Evolutionary conservation across 2,113 vertebrate genomes (phyloP), one percentile per base, ranked within the genome.

Genomic region (Ploceus nigricollis): DNA sequence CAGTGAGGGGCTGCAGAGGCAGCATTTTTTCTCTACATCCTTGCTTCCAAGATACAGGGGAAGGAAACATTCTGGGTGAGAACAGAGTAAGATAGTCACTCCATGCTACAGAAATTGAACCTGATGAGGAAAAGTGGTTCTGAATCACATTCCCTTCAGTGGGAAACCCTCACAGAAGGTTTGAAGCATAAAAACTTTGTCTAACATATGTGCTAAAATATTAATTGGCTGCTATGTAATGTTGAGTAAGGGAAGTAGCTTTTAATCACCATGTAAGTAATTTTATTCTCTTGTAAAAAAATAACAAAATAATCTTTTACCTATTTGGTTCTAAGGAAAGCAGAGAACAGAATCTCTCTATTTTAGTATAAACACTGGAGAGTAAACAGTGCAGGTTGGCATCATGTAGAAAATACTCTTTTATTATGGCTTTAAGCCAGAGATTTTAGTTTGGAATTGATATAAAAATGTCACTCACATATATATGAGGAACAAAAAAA

Each of bases 401-500:
- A 80, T 93, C 69, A 66, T 37, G 33, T 91, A 93, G 87, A 90
- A 91, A 91, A 78, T 93, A 50, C 40, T 83, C 89, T 87, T 94
- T 28, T 82, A 68, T 92, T 83, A 82, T 66, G 50, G 66, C 57
- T 96, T 97, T 97, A 88, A 94, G 94, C 35, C n/a, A 87, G 77
- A 97, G 82, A 90, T 95, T 95, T 96, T 84, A 92, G 42, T 69
- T 87, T 54, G 44, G 63, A 96, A 95, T 93, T 87, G 73, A 87
- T 94, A 86, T 70, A 93, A 94, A 75, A 19, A 48, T 93, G 57
- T 91, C 94, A 93, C 90, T 96, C 93, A 87, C 89, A 81, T 89
- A 77, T 44, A 53, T 91, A 84, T 78, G 64, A 96, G 44, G 87
- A 97, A 91, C 22, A 96, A 22, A 94, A 94, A 94, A 95, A 63